These are phyloP conservation scores for Phthorimaea operculella DNA, from an alignment of 1,140 invertebrate species.

Conservation along the genomic window DNA sequence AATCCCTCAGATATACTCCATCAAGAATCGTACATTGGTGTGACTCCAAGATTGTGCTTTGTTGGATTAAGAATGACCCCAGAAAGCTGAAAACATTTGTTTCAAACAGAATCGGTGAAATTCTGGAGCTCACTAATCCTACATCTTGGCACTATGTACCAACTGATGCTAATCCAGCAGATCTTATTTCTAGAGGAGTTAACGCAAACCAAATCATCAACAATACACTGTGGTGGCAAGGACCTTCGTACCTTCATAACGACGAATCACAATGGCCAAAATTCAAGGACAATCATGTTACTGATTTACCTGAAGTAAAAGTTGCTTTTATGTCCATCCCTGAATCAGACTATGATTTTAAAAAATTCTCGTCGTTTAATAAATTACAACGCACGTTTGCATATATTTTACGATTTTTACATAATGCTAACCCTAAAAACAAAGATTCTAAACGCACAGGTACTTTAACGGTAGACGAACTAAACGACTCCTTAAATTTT, in stretches of 20 bases:
- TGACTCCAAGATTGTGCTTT: slow-evolving; percentile 10
- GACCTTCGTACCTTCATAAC: not conserved
- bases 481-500: slow-evolving; percentile 4
- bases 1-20: not conserved
- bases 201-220: not conserved
- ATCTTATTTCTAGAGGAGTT: slow-evolving; percentile 1
- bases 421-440: slow-evolving; percentile 1
- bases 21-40: slow-evolving; percentile 7
- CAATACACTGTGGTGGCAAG: not conserved
- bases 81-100: slow-evolving; percentile 11
- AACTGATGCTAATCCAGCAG: not conserved
- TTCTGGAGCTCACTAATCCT: slow-evolving; percentile 4
- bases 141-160: slow-evolving; percentile 15
- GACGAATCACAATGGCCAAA: not conserved
- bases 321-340: not conserved
- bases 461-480: slow-evolving; percentile 1
- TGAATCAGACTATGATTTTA: not conserved
- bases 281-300: not conserved
- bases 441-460: not conserved
- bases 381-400: not conserved
- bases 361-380: not conserved
- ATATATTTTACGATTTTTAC: slow-evolving; percentile 3
- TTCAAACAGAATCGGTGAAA: slow-evolving; percentile 7
- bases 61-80: slow-evolving; percentile 6
- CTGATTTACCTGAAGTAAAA: slow-evolving; percentile 2